Evolutionary conservation across 2,113 vertebrate species (phyloP), one percentile per base, ranked within the genome.

Genomic region (Orthonyx spaldingii): DNA sequence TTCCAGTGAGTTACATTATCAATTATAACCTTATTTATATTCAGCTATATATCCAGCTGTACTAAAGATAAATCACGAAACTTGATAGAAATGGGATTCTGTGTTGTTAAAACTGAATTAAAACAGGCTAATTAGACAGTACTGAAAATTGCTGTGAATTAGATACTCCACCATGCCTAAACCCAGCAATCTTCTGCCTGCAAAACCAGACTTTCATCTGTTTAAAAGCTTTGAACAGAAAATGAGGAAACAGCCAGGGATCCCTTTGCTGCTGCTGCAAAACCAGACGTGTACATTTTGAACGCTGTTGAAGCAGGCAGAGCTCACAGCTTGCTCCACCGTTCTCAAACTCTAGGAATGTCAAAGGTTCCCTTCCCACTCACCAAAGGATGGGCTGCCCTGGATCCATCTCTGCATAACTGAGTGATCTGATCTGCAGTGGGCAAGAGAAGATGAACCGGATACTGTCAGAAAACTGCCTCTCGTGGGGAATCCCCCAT

Each of bases 371-470:
- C 37, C 53, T 68, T 59, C 60, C 77, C 49, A 98, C 99, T 87
- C 98, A 99, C 99, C 98, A 98, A 98, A 97, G 98, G 98, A 97
- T 99, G 98, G 85, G 98, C 98, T 96, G 41, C 24, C 15, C 26
- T 28, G 27, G 1, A 3, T 99, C 98, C 87, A 99, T 13, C 39
- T 41, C 49, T 98, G 96, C 99, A 98, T 75, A 98, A 98, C 11
- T 98, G 99, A 81, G 98, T 98, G 5, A 99, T 98, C 97, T 99
- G 99, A 98, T 99, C 99, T 99, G 98, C 92, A 99, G 98, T 5
- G 61, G 12, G 68, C 89, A 87, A 97, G 55, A 89, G 87, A 81
- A 93, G 69, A 95, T 60, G 50, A 74, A 57, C 46, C 55, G 97
- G 56, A 41, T 12, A 41, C 27, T 91, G 81, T 65, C 90, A 91